These are phyloP conservation scores for Cercopithecus mona DNA, from an alignment of 2,113 vertebrate species.

Conservation along the genomic window DNA sequence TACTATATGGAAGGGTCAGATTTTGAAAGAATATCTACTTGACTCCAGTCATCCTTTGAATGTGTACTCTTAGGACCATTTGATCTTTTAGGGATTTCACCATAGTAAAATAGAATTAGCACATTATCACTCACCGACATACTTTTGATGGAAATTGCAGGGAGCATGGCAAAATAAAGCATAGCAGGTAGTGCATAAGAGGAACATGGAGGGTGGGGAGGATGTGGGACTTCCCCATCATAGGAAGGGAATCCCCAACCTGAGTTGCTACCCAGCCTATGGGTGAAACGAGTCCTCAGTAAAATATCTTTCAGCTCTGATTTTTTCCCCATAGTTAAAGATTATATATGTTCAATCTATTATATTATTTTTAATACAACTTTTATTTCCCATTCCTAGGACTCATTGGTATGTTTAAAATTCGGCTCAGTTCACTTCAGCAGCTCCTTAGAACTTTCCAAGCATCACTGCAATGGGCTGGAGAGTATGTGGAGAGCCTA, in stretches of 20 bases:
- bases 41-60: neutral
- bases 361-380: neutral
- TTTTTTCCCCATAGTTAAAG: neutral
- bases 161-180: neutral
- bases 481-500: neutral
- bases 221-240: neutral
- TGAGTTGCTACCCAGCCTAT: neutral
- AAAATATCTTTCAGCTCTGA: neutral
- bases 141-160: neutral
- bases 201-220: neutral
- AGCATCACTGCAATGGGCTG: neutral
- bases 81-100: neutral
- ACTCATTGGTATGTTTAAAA: neutral
- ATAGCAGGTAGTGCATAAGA: neutral
- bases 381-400: neutral
- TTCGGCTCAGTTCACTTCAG: neutral
- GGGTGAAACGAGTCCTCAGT: neutral
- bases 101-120: neutral
- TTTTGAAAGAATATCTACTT: neutral
- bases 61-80: neutral
- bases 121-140: neutral
- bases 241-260: neutral
- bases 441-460: neutral
- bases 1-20: neutral
- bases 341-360: neutral